Percentiles rank a stretch among this genome's conserved stretches.
Conservation (phyloP, 2,113 vertebrate genomes). For the Sphyrna mokarran region DNA sequence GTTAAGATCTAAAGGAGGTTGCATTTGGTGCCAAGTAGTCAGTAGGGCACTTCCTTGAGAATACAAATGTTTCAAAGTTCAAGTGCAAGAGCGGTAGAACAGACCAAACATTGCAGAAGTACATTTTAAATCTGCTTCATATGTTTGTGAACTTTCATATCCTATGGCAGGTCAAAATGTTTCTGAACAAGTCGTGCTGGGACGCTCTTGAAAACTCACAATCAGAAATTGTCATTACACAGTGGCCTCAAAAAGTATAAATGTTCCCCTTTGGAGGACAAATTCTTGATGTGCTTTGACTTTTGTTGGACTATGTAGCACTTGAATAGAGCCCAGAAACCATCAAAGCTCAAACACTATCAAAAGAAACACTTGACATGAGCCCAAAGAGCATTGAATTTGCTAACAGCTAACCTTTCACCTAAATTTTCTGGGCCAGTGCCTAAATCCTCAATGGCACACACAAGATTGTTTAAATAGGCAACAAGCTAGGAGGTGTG, state of each 20-base stretch:
- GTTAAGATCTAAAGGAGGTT: background rate
- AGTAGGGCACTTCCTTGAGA: background rate
- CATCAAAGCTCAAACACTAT: background rate
- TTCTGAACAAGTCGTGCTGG: background rate
- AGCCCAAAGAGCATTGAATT: background rate
- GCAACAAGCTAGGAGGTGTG: background rate
- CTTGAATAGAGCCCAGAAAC: background rate
- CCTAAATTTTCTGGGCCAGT: slow-evolving; percentile 14
- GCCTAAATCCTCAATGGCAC: slow-evolving; percentile 26
- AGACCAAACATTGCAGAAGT: background rate
- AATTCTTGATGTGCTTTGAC: background rate
- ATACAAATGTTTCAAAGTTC: slow-evolving; percentile 1
- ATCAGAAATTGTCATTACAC: background rate
- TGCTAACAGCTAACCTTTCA: slow-evolving; percentile 12
- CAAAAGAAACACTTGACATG: background rate
- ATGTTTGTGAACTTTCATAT: background rate
- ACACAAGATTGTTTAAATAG: slow-evolving; percentile 17
- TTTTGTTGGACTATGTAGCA: background rate
- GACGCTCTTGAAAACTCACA: background rate
- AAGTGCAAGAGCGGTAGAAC: background rate
- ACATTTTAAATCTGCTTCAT: background rate
- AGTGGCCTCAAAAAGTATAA: background rate
- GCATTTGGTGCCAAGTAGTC: background rate
- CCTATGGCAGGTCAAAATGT: background rate
- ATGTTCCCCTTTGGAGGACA: no score